Base-by-base conservation (phyloP, 2,113 vertebrate genomes). In the Gila orcuttii region DNA sequence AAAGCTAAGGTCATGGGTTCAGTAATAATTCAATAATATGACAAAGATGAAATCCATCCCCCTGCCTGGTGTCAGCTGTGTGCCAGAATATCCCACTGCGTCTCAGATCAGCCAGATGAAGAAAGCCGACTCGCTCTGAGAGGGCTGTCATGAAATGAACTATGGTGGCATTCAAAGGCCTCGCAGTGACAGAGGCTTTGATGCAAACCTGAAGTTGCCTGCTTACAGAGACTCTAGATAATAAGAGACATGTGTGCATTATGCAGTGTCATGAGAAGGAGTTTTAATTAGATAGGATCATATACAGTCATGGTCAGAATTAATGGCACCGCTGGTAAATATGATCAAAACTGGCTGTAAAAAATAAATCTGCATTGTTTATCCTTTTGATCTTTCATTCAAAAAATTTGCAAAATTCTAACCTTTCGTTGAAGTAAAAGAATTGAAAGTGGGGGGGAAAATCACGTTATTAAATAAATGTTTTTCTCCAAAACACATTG, bases 101-200 rank as follows among this genome's bases (percentile, higher is more conserved):
- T 78, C 88, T 83, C 86, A 81, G 88, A 87, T 88, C 89, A 80
- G 87, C 88, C 80, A 90, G 90, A 93, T 93, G 87, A 90, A 90
- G 85, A 92, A 78, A 88, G 60, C 88, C 75, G 84, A 88, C 85
- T 71, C 59, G 28, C 86, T 88, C 77, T 86, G 82, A 85, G 83
- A 89, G 69, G 73, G 71, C 84, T 47, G 71, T 83, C 76, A 86
- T 90, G 82, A 86, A 85, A 87, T 84, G 76, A 78, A 84, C 86
- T 88, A 23, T 73, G 10, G 2, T 42, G 87, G 6, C 87, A 86
- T 85, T 50, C 76, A 69, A 11, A 86, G 87, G 88, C 90, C 88
- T 88, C 78, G 76, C 85, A 19, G 86, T 66, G 81, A 42, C 71
- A 59, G 47, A 68, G 3, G 13, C 84, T 91, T 92, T 93, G 82